Conservation (phyloP, 2,888 invertebrate genomes). For the Drosophila picticornis region DNA sequence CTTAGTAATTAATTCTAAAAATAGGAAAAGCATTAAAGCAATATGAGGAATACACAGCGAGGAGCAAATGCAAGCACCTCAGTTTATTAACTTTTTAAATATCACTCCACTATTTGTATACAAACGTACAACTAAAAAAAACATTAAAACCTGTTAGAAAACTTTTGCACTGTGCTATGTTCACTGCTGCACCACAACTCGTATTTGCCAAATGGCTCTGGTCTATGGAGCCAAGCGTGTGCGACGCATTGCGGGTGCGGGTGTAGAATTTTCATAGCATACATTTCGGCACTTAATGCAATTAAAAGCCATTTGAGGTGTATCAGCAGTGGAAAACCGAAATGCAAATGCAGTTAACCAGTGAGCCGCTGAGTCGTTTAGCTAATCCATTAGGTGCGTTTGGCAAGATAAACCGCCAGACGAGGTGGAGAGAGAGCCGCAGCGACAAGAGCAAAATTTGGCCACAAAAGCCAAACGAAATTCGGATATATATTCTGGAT, state of each 20-base stretch:
- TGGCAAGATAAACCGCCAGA: constrained; percentile 62
- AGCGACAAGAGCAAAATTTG: constrained; percentile 51
- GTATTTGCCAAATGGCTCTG: constrained; percentile 1
- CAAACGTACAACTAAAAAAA: not conserved
- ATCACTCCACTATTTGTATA: not conserved
- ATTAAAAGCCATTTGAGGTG: constrained; percentile 36
- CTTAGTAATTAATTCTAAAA: not conserved
- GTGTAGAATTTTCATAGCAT: constrained; percentile 21
- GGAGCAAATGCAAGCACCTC: not conserved
- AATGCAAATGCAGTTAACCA: constrained; percentile 52
- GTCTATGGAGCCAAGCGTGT: constrained; percentile 8
- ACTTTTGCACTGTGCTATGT: not conserved
- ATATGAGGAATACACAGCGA: not conserved
- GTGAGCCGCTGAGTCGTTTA: constrained; percentile 12
- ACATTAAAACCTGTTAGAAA: not conserved
- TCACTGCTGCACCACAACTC: not conserved
- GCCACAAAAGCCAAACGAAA: constrained; percentile 61
- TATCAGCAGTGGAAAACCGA: constrained; percentile 17
- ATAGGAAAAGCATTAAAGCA: not conserved
- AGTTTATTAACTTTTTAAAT: not conserved
- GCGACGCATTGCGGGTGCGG: constrained; percentile 15
- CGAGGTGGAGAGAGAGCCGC: constrained; percentile 40
- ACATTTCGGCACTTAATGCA: constrained; percentile 31
- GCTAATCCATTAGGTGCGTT: constrained; percentile 69
- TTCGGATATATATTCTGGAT: constrained; percentile 31